Conservation (phyloP, 2,113 vertebrate species). For the Nycticryphes semicollaris region DNA sequence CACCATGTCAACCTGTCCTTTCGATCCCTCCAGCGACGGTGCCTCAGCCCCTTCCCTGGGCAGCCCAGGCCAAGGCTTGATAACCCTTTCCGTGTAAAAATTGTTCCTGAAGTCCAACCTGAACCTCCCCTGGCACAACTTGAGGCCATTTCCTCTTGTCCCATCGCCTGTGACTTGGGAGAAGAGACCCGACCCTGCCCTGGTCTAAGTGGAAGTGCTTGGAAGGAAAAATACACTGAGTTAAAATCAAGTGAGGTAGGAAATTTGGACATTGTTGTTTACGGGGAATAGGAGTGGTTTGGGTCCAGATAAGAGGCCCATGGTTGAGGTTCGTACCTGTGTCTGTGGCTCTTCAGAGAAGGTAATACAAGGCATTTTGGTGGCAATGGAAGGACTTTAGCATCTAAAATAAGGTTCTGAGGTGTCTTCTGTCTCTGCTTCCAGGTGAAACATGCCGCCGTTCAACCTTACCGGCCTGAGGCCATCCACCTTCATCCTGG, state of each 20-base stretch:
- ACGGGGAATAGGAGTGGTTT: accelerated
- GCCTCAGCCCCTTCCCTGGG: no score
- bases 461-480: not conserved
- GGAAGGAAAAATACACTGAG: not conserved
- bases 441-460: not conserved
- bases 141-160: no score
- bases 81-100: no score
- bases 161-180: no score
- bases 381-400: not conserved
- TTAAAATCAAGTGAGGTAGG: not conserved
- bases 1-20: no score
- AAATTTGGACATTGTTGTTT: accelerated
- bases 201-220: not conserved
- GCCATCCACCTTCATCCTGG: not conserved
- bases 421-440: not conserved
- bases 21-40: no score
- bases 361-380: not conserved
- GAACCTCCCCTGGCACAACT: no score
- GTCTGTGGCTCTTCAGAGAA: not conserved
- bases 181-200: not conserved
- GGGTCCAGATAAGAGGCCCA: no score
- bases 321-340: accelerated
- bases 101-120: no score
- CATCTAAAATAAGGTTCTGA: accelerated
- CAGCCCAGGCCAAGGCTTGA: no score